These are phyloP conservation scores for Chlorodrepanis virens DNA, from an alignment of 2,113 vertebrate genomes.

Conservation along the genomic window DNA sequence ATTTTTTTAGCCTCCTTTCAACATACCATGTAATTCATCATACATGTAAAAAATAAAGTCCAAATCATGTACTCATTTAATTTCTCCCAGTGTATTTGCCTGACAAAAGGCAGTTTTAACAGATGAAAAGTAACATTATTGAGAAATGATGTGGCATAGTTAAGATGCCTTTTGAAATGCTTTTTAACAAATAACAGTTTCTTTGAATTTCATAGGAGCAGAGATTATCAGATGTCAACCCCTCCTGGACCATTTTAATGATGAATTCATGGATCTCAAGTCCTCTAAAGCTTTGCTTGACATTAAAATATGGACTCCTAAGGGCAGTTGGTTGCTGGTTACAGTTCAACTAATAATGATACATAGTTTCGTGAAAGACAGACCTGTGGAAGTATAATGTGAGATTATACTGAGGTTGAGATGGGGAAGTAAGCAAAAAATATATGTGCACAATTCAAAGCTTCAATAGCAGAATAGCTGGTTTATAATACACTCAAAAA, in stretches of 20 bases:
- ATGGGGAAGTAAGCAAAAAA: neutral
- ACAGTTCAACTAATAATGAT: neutral
- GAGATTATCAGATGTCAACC: slow-evolving; percentile 59
- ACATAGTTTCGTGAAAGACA: neutral
- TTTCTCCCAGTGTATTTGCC: neutral
- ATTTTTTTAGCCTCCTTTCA: slow-evolving; percentile 36
- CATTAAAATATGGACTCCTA: slow-evolving; percentile 4
- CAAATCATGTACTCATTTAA: neutral
- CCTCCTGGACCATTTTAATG: slow-evolving; percentile 50
- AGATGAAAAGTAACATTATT: slow-evolving; percentile 1
- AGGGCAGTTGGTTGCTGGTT: slow-evolving; percentile 36
- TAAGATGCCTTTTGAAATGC: slow-evolving; percentile 50
- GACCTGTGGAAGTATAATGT: neutral
- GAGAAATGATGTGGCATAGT: slow-evolving; percentile 24
- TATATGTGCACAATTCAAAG: neutral
- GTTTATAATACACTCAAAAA: neutral
- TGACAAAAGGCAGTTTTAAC: neutral
- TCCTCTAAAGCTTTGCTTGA: slow-evolving; percentile 61
- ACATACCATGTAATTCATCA: slow-evolving; percentile 7
- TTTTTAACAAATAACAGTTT: slow-evolving; percentile 57
- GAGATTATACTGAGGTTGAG: neutral
- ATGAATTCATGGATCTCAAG: slow-evolving; percentile 56
- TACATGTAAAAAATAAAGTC: neutral
- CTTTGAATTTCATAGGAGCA: slow-evolving; percentile 62
- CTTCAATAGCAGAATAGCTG: neutral